A percentile compares a stretch with the other conserved stretches of the same genome.
Conservation (phyloP, 2,888 invertebrate genomes). For the Caenorhabditis uteleia region DNA sequence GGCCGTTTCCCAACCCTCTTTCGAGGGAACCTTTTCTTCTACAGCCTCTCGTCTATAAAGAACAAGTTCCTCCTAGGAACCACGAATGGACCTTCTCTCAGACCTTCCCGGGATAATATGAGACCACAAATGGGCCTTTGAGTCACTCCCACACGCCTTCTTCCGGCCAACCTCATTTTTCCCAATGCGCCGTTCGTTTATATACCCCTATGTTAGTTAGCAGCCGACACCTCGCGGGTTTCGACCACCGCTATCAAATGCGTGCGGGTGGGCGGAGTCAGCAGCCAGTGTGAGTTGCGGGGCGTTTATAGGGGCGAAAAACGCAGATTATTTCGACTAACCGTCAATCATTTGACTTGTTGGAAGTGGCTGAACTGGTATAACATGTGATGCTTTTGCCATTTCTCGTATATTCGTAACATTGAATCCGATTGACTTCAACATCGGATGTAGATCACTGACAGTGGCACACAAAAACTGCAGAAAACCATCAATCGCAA, state of each 20-base stretch:
- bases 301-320: too few species aligned
- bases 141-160: slow-evolving; percentile 42
- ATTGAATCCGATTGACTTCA: slow-evolving; percentile 7
- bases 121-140: slow-evolving; percentile 44
- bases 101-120: slow-evolving; percentile 57
- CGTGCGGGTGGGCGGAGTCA: slow-evolving; percentile 3
- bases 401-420: background rate
- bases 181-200: background rate
- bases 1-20: slow-evolving; percentile 52
- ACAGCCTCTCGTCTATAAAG: slow-evolving; percentile 47
- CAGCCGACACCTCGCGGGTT: slow-evolving; percentile 32
- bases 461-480: slow-evolving; percentile 33
- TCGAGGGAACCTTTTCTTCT: slow-evolving; percentile 43
- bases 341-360: slow-evolving; percentile 3
- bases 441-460: slow-evolving; percentile 6
- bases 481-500: slow-evolving; percentile 11
- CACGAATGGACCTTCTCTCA: slow-evolving; percentile 51
- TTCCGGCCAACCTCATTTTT: slow-evolving; percentile 31
- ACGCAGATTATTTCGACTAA: too few species aligned
- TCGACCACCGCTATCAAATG: slow-evolving; percentile 4
- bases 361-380: slow-evolving; percentile 2
- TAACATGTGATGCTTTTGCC: background rate
- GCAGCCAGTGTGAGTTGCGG: too few species aligned
- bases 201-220: slow-evolving; percentile 1
- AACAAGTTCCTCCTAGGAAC: slow-evolving; percentile 49